phyloP scores from a whole-genome alignment of 1,140 invertebrate genomes.

The Neoseiulus cucumeris region DNA sequence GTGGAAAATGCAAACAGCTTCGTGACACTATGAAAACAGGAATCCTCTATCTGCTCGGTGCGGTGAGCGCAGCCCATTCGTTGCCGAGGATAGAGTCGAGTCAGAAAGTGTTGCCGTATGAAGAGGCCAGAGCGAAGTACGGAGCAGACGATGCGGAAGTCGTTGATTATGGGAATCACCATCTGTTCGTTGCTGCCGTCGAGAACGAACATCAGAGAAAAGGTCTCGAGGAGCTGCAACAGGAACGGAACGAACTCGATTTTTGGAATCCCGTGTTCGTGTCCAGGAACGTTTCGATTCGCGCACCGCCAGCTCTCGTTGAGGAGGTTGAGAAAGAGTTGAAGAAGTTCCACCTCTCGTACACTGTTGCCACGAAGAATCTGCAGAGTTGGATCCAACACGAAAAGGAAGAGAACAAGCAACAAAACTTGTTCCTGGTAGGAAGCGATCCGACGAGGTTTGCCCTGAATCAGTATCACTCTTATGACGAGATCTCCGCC shows the following conservation, averaged over 20 bases:
- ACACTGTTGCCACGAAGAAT: not conserved
- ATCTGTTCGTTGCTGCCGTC: not conserved
- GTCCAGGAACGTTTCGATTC: not conserved
- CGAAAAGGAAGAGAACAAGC: slow-evolving; percentile 16
- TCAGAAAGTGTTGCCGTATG: not conserved
- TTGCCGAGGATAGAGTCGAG: not conserved
- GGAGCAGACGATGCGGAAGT: not conserved
- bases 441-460: slow-evolving; percentile 13
- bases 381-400: slow-evolving; percentile 16
- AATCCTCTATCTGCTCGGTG: no score
- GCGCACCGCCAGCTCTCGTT: not conserved
- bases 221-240: not conserved
- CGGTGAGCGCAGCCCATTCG: no score
- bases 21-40: no score
- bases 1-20: no score
- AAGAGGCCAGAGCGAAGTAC: not conserved
- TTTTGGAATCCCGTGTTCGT: slow-evolving; percentile 9
- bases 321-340: not conserved
- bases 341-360: not conserved
- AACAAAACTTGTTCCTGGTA: slow-evolving; percentile 10
- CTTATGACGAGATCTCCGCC: slow-evolving; percentile 27
- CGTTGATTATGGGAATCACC: not conserved
- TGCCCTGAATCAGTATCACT: slow-evolving; percentile 17
- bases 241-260: not conserved
- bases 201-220: not conserved